These are phyloP conservation scores for Dermochelys coriacea DNA, from an alignment of 2,797 vertebrate species.

Conservation along the genomic window DNA sequence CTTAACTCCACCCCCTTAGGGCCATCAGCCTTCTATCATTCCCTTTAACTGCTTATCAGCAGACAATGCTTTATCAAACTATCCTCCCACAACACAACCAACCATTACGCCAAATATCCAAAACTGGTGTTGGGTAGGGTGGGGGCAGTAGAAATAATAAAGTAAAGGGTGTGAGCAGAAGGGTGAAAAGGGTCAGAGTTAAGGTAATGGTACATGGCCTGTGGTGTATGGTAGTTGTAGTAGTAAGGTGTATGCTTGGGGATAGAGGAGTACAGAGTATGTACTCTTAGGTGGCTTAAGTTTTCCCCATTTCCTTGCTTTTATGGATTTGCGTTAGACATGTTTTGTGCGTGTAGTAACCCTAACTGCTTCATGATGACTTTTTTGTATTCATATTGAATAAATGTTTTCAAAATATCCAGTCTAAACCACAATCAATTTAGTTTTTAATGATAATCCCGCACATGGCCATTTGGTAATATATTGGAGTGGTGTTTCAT, in stretches of 20 bases:
- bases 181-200: not conserved
- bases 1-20: not conserved
- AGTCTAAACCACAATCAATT: not conserved
- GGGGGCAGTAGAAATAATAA: not conserved
- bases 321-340: not conserved
- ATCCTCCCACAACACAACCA: not conserved
- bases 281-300: not conserved
- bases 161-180: not conserved
- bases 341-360: not conserved
- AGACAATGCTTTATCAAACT: not conserved
- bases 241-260: not conserved
- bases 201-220: not conserved
- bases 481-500: not conserved
- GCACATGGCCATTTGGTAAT: not conserved
- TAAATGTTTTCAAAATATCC: not conserved
- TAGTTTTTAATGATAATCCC: slow-evolving; percentile 33
- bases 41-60: not conserved
- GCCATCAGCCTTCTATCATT: not conserved
- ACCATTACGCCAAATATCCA: not conserved
- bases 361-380: not conserved
- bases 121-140: not conserved
- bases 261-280: not conserved
- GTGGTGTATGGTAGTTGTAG: not conserved
- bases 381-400: not conserved
- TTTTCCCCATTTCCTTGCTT: not conserved